A percentile compares a stretch with the other conserved stretches of the same genome.
Conservation (phyloP, 2,888 invertebrate species). For the Opisthograptis luteolata region DNA sequence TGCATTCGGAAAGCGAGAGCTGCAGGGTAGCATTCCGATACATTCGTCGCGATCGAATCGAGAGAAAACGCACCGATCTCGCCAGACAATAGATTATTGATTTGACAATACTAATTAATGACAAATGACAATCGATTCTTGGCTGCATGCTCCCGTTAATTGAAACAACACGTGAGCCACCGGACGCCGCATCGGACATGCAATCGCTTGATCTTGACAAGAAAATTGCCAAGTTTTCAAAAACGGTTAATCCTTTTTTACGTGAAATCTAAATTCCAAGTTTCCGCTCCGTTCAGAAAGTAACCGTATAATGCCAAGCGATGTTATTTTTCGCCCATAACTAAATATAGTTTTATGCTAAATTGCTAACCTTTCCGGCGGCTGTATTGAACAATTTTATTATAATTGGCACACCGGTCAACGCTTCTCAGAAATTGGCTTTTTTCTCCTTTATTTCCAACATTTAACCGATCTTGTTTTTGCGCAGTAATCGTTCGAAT, state of each 20-base stretch:
- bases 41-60: slow-evolving; percentile 62
- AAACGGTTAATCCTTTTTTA: slow-evolving; percentile 23
- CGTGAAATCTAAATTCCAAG: slow-evolving; percentile 21
- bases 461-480: slow-evolving; percentile 76
- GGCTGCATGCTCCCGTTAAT: slow-evolving; percentile 19
- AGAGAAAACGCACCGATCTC: slow-evolving; percentile 40
- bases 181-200: slow-evolving; percentile 18
- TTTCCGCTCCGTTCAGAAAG: slow-evolving; percentile 33
- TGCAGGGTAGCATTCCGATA: slow-evolving; percentile 76
- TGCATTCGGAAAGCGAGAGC: slow-evolving; percentile 72
- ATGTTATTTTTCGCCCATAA: slow-evolving; percentile 42
- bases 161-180: slow-evolving; percentile 11
- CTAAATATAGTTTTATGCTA: slow-evolving; percentile 59
- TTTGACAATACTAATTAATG: too few relatives aligned
- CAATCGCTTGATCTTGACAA: slow-evolving; percentile 30
- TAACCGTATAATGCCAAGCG: slow-evolving; percentile 40
- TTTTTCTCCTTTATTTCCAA: slow-evolving; percentile 71
- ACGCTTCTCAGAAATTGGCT: slow-evolving; percentile 76
- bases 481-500: slow-evolving; percentile 65
- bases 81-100: slow-evolving; percentile 58
- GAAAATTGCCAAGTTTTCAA: slow-evolving; percentile 34
- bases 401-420: slow-evolving; percentile 80
- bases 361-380: slow-evolving; percentile 70
- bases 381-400: slow-evolving; percentile 78
- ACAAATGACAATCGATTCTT: slow-evolving; percentile 51